Percentiles rank a stretch among this genome's conserved stretches.
Conservation (phyloP, 35 echinoderm and acorn worm genomes). For the Heliocidaris tuberculata region DNA sequence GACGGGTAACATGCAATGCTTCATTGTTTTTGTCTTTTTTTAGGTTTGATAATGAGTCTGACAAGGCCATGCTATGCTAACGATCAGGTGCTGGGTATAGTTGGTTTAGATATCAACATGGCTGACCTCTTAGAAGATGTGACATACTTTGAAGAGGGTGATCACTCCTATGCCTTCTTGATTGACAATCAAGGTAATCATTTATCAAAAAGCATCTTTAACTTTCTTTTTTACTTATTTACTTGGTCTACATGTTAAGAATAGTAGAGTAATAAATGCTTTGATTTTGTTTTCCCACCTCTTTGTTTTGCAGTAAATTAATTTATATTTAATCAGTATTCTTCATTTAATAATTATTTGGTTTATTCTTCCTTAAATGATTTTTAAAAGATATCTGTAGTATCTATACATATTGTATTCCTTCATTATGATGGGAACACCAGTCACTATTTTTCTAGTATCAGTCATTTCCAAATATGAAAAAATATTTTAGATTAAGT, state of each 20-base stretch:
- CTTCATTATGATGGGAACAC: no score
- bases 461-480: no score
- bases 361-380: no score
- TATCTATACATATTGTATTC: no score
- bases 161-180: slow-evolving; percentile 86
- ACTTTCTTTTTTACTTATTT: background rate
- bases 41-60: slow-evolving; percentile 86
- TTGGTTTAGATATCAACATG: slow-evolving; percentile 85
- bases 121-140: slow-evolving; percentile 88
- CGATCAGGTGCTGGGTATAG: slow-evolving; percentile 72
- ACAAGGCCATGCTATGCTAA: slow-evolving; percentile 76
- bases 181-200: slow-evolving; percentile 76
- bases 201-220: background rate
- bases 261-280: background rate
- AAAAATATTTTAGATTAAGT: no score
- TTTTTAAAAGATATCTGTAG: no score
- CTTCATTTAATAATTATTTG: no score
- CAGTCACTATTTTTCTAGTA: no score
- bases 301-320: background rate
- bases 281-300: no score
- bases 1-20: background rate
- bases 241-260: background rate
- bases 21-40: background rate
- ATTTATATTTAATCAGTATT: no score
- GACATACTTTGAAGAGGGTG: slow-evolving; percentile 91